Evolutionary conservation across 1,140 invertebrate genomes (phyloP), one percentile per base, ranked within the genome.

Genomic region (Tetramorium alpestre): DNA sequence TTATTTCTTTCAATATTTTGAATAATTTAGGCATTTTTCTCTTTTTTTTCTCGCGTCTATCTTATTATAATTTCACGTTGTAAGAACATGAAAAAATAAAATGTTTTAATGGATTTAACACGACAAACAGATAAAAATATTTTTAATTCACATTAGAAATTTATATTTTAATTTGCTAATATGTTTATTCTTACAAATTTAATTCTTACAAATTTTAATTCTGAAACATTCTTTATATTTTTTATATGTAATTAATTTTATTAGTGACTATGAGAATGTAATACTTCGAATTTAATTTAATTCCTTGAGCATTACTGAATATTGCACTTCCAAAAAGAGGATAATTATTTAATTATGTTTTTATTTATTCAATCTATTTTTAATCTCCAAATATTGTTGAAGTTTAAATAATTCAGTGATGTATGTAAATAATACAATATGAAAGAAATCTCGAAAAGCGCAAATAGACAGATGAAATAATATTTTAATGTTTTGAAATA

Each of bases 71-170:
- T 54, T 54, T 54, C 13, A 69, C 54, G 41, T 76, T 88, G 69
- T 88, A 85, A 70, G 44, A 5, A 22, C 18, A 60, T 70, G 75
- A 81, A 67, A 73, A 49, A 73, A 73, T 54, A 87, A 16, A 87
- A 82, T 8, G 67, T 67, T 78, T 28, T 33, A n/a, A 60, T 4
- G 38, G 4, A 25, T 47, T 58, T 22, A 58, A n/a, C 25, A 41
- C 5, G 8, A 10, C n/a, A 76, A 58, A 58, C 22, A 41, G 5
- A 60, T 76, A 28, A 25, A 41, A 76, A 60, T 76, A 18, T 76
- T 56, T 56, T 56, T 56, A 22, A 56, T 22, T 56, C 8, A n/a
- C 4, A n/a, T 54, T 56, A 38, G 33, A 51, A 73, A 44, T 73
- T n/a, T 73, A 47, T 75, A 28, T 11, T 51, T 33, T 64, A 73